A percentile compares a stretch with the other conserved stretches of the same genome.
Conservation (phyloP, 2,888 invertebrate species). For the Sarcophaga caerulescens region DNA sequence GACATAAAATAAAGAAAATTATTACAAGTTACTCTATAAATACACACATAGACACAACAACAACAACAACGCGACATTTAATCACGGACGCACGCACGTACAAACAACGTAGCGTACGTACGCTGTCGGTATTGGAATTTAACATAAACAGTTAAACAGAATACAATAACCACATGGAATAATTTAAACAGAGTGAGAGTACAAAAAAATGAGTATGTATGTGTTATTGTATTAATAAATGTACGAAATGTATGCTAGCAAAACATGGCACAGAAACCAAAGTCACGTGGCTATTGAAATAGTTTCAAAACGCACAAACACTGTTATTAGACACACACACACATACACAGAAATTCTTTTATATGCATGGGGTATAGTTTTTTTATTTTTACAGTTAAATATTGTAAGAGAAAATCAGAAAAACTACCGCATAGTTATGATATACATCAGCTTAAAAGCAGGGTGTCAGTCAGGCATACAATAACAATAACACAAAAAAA, state of each 20-base stretch:
- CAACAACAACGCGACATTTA: conserved; percentile 11
- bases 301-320: conserved; percentile 9
- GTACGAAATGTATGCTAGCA: not conserved
- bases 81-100: not conserved
- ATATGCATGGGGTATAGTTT: not conserved
- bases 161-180: conserved; percentile 8
- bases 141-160: too few species aligned
- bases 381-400: not conserved
- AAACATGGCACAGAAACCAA: conserved; percentile 17
- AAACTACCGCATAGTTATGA: conserved; percentile 46
- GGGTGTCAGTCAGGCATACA: conserved; percentile 3
- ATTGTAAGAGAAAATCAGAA: not conserved
- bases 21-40: too few species aligned
- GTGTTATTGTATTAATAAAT: not conserved
- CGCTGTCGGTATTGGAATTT: too few species aligned
- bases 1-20: too few species aligned
- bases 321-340: not conserved
- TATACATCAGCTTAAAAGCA: not conserved
- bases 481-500: conserved; percentile 7
- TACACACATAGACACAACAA: not conserved
- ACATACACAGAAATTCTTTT: not conserved
- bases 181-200: not conserved
- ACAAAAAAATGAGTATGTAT: conserved; percentile 30
- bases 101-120: not conserved
- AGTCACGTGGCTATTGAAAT: conserved; percentile 62